Evolutionary conservation across 2,113 vertebrate genomes (phyloP), one percentile per base, ranked within the genome.

Genomic region (Anguilla rostrata): DNA sequence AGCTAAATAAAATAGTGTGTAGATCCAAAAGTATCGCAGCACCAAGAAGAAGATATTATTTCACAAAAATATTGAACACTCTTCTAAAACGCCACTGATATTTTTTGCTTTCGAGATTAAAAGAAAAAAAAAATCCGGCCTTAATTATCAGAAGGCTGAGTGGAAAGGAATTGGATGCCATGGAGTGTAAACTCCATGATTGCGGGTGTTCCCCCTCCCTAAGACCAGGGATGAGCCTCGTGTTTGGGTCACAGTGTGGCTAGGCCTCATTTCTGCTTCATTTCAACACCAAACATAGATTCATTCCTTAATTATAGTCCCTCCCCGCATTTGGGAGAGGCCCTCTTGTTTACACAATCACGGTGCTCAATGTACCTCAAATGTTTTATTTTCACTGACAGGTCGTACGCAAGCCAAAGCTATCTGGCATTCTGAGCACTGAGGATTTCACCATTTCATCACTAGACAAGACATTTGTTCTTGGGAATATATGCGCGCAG

Each of bases 271-370:
- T 84, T 84, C 20, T 84, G 83, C 83, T 84, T 84, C 57, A 39
- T 41, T 84, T 60, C 53, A 57, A 60, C 14, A 39, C 20, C 41
- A 83, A 34, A 83, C n/a, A 63, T 60, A 60, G 49, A 57, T 83
- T 39, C 82, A 83, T 84, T 84, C 66, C 39, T 71, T 84, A 84
- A 84, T 71, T 84, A 40, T 43, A 66, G 22, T 71, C 83, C n/a
- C 71, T 83, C 16, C 18, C 39, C 53, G 5, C 39, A 39, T 56
- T 60, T 3, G 29, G 3, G 20, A 18, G 14, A 29, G 34, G 7
- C 29, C 14, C 3, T 83, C 29, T 63, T 34, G 49, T 60, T 83
- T 83, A 83, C 53, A 60, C 39, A 83, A n/a, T 57, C 29, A 60
- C 39, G 63, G 82, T 34, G 82, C 56, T 60, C 15, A 29, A 60